phyloP scores from a whole-genome alignment of 2,113 vertebrate genomes.

The Stictonetta naevosa region DNA sequence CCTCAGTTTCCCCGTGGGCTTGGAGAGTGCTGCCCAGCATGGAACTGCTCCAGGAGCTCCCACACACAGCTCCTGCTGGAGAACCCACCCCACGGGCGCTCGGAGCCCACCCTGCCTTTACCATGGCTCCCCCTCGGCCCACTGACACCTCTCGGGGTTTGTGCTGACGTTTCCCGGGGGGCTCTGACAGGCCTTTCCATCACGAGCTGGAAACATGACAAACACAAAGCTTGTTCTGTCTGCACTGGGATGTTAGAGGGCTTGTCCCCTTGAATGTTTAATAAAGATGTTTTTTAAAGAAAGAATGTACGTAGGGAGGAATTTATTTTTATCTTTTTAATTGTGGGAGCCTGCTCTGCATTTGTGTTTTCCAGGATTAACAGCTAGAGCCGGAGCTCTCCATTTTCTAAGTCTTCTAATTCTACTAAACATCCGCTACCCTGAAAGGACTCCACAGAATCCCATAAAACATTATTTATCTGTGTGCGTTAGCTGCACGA shows the following conservation, averaged over 20 bases:
- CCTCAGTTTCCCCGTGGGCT: neutral
- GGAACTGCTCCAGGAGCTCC: neutral
- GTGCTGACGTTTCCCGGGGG: neutral
- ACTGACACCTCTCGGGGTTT: neutral
- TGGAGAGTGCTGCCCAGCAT: neutral
- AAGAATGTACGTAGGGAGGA: neutral
- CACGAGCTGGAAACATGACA: fast-evolving
- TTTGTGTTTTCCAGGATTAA: constrained; percentile 74
- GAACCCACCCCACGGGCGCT: no score
- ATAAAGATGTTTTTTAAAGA: neutral
- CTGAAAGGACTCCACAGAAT: constrained; percentile 80
- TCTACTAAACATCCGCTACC: constrained; percentile 76
- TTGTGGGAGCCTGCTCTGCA: constrained; percentile 56
- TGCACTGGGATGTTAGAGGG: neutral
- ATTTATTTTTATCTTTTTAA: neutral
- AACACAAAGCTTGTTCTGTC: fast-evolving
- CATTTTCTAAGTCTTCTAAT: constrained; percentile 74
- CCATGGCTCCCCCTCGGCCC: fast-evolving
- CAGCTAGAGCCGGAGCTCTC: constrained; percentile 67
- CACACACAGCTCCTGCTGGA: neutral
- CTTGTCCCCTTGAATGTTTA: neutral
- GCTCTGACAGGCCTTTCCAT: neutral
- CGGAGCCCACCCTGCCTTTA: no score
- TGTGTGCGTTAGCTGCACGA: constrained; percentile 79
- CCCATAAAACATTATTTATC: constrained; percentile 86